Evolutionary conservation across 2,113 vertebrate species (phyloP).

Genomic region (Poeciliopsis retropinna): DNA sequence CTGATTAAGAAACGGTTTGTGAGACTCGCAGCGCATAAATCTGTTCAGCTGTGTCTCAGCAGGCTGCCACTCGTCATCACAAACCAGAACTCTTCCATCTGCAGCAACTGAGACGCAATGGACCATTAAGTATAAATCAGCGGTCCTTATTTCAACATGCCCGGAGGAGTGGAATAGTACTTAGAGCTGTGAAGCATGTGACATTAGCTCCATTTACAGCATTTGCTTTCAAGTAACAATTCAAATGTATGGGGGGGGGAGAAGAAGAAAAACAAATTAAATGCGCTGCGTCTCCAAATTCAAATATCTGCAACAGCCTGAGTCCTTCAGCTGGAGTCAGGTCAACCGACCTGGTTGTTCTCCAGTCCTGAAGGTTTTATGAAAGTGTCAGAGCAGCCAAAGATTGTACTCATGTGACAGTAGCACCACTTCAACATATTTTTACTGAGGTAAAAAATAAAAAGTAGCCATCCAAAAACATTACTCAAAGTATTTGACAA

Average conservation of each 20-base stretch:
- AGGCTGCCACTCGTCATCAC: constrained; percentile 3
- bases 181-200: constrained; percentile 65
- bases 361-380: too few relatives aligned
- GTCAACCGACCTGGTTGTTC: neutral
- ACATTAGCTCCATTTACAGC: constrained; percentile 39
- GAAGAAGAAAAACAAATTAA: neutral
- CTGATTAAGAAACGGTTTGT: constrained; percentile 52
- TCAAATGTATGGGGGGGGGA: neutral
- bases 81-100: constrained; percentile 66
- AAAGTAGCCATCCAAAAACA: too few relatives aligned
- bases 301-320: neutral
- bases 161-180: constrained; percentile 61
- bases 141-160: constrained; percentile 70
- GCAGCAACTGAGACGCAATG: constrained; percentile 78
- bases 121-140: constrained; percentile 77
- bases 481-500: too few relatives aligned
- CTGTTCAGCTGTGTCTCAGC: constrained; percentile 1
- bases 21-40: constrained; percentile 21
- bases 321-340: neutral
- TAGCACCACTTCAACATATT: too few relatives aligned
- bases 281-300: neutral
- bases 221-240: neutral
- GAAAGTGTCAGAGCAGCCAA: too few relatives aligned
- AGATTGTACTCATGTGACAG: too few relatives aligned
- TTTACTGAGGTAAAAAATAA: too few relatives aligned